A percentile compares a stretch with the other conserved stretches of the same genome.
Conservation (phyloP, 1,140 invertebrate genomes). For the Eriocheir sinensis region DNA sequence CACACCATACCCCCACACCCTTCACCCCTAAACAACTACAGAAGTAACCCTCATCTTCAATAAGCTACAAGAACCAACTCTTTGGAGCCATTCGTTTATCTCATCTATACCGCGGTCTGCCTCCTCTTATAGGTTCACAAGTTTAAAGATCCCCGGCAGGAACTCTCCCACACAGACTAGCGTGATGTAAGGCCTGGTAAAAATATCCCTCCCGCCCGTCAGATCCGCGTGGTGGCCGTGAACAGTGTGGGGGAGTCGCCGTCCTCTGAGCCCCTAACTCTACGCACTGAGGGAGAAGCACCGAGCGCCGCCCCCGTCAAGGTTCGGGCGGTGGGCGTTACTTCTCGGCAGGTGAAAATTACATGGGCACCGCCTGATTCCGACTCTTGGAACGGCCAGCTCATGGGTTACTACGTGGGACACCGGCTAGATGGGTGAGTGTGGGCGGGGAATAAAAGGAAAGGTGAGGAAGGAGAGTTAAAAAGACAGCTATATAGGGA, state of each 20-base stretch:
- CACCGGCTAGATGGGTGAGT: conserved; percentile 79
- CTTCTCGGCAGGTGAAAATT: conserved; percentile 89
- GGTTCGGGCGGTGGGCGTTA: conserved; percentile 87
- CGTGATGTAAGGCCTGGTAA: no score
- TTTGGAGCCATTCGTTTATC: no score
- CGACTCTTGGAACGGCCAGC: conserved; percentile 88
- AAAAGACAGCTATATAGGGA: no score
- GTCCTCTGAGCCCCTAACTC: conserved; percentile 79
- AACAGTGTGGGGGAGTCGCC: conserved; percentile 82
- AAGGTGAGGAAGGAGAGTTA: no score
- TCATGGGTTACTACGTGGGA: conserved; percentile 88
- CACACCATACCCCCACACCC: background rate
- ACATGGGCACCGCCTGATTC: conserved; percentile 88
- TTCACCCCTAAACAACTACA: background rate
- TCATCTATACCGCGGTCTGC: no score
- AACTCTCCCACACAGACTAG: no score
- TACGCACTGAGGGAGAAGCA: conserved; percentile 79
- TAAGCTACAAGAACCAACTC: background rate
- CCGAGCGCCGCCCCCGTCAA: conserved; percentile 89
- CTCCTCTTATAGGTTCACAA: no score
- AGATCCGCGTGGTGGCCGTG: conserved; percentile 81
- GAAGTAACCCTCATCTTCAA: background rate
- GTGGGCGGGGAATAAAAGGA: background rate
- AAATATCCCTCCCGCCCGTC: background rate
- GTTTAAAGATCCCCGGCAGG: no score